Percentiles rank a stretch among this genome's conserved stretches.
These are phyloP conservation scores for Netelia fuscicornis DNA, from an alignment of 2,888 invertebrate genomes.

Conservation along the genomic window DNA sequence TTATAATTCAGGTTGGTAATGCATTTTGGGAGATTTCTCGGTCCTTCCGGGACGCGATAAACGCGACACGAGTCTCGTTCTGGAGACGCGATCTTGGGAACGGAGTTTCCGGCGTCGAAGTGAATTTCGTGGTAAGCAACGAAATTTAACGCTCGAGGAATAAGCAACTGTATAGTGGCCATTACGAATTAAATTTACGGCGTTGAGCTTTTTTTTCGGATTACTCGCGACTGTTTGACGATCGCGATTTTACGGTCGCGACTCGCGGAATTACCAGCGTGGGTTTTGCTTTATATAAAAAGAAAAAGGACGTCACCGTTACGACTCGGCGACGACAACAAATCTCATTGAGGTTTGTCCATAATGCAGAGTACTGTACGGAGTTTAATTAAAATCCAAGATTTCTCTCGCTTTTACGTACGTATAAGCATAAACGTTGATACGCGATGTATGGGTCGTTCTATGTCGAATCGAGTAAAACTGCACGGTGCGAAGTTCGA, in stretches of 20 bases:
- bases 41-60: neutral
- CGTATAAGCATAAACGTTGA: neutral
- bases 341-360: slow-evolving; percentile 3
- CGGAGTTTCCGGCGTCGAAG: slow-evolving; percentile 40
- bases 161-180: slow-evolving; percentile 6
- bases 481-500: no score
- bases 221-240: slow-evolving; percentile 16
- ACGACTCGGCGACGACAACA: slow-evolving; percentile 7
- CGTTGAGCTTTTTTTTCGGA: neutral
- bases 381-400: slow-evolving; percentile 46
- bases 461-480: no score
- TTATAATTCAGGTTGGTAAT: neutral
- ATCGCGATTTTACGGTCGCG: slow-evolving; percentile 17
- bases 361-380: neutral
- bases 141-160: neutral
- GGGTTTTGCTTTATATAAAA: neutral
- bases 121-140: slow-evolving; percentile 21
- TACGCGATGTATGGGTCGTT: no score
- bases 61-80: neutral
- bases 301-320: neutral
- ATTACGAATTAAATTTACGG: slow-evolving; percentile 40
- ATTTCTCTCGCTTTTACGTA: slow-evolving; percentile 9
- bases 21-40: slow-evolving; percentile 13
- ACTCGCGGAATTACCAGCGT: neutral
- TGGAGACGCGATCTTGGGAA: neutral